Conservation (phyloP, 1,140 invertebrate species). For the Achroia grisella region DNA sequence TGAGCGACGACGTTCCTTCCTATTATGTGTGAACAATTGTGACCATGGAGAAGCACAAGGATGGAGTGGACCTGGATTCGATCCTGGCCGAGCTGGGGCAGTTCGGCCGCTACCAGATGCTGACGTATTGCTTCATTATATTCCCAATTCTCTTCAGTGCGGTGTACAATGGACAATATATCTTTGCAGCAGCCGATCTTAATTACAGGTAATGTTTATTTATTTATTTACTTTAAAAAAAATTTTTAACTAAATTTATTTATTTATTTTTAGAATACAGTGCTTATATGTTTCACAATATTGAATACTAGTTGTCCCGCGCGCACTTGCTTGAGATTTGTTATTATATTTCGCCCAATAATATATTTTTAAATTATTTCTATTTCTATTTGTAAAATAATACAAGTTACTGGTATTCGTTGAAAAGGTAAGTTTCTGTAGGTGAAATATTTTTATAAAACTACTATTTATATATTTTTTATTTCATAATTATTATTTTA, state of each 20-base stretch:
- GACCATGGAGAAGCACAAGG: slow-evolving; percentile 4
- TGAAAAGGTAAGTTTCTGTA: too few species aligned
- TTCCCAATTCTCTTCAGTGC: slow-evolving; percentile 47
- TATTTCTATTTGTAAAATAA: too few species aligned
- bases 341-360: too few species aligned
- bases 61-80: slow-evolving; percentile 35
- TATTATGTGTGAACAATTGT: neutral
- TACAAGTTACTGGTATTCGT: too few species aligned
- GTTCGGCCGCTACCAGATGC: slow-evolving; percentile 51
- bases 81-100: slow-evolving; percentile 55
- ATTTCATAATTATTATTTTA: too few species aligned
- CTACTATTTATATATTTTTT: too few species aligned
- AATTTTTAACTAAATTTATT: neutral
- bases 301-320: too few species aligned
- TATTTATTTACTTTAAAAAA: neutral
- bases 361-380: too few species aligned
- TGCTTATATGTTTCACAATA: too few species aligned
- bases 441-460: too few species aligned
- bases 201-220: slow-evolving; percentile 33
- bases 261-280: too few species aligned
- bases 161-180: slow-evolving; percentile 54
- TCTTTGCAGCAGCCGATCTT: slow-evolving; percentile 41
- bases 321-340: too few species aligned
- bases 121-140: slow-evolving; percentile 41
- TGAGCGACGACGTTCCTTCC: neutral